Percentiles rank a stretch among this genome's conserved stretches.
Evolutionary conservation across 2,888 invertebrate genomes (phyloP).

Genomic region (Acrobasis suavella): DNA sequence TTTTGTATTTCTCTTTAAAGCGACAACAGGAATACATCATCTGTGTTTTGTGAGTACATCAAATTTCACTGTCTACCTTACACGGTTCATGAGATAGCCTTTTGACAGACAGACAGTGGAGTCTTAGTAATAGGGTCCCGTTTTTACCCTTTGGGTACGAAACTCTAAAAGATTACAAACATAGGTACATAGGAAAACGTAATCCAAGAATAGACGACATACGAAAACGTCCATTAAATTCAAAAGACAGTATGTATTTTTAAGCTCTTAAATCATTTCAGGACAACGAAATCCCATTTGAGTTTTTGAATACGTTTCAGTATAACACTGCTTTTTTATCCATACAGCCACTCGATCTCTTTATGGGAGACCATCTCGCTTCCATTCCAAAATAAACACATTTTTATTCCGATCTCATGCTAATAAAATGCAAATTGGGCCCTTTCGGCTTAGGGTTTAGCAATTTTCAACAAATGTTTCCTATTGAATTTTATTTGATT

Average conservation of each 20-base stretch:
- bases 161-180: no score
- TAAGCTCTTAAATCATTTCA: constrained; percentile 29
- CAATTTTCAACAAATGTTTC: constrained; percentile 74
- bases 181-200: no score
- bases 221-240: constrained; percentile 1
- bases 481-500: constrained; percentile 73
- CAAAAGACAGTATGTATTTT: constrained; percentile 18
- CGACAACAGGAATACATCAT: no score
- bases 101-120: no score
- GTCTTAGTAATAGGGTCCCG: no score
- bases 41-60: no score
- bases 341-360: constrained; percentile 64
- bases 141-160: no score
- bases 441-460: constrained; percentile 72
- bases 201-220: neutral
- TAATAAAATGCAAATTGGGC: constrained; percentile 77
- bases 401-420: constrained; percentile 75
- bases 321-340: constrained; percentile 56
- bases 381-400: constrained; percentile 74
- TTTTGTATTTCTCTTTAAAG: no score
- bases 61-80: no score
- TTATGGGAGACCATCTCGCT: constrained; percentile 64
- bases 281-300: constrained; percentile 51
- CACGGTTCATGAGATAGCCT: no score
- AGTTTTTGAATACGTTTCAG: constrained; percentile 49